Evolutionary conservation across 2,113 vertebrate genomes (phyloP), one percentile per base, ranked within the genome.

Genomic region (Rhinolophus ferrumequinum): DNA sequence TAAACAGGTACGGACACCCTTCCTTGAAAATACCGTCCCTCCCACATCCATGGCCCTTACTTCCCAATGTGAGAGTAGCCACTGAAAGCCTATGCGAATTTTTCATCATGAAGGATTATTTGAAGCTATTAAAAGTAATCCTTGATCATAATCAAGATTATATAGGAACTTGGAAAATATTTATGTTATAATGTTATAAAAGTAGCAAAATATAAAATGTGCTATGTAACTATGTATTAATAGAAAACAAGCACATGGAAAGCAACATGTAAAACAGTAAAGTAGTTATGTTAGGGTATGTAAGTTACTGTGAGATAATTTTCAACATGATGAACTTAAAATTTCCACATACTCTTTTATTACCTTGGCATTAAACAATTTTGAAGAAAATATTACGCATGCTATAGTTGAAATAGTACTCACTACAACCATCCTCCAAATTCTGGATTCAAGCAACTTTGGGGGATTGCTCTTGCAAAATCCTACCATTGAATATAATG

Each of bases 391-490:
- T 56, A 67, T 47, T 76, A 86, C 2, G 82, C 28, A 47, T 77
- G 38, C 33, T 64, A 16, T 50, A 82, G 41, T 13, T 87, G 47
- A 96, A 94, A 66, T 2, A 73, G 47, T 24, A 85, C 52, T 92
- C 38, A 76, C 11, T 67, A 54, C 8, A 86, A 81, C 26, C 75
- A 76, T 3, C 66, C 54, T 90, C 92, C 54, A 96, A 52, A 87
- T 96, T 95, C 80, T 93, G 41, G 72, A 89, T 60, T 83, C 67
- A 80, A 91, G 56, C 38, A 94, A 69, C 58, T 94, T 60, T 81
- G 19, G 13, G 47, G 12, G 14, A 10, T 35, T 94, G 7, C 6
- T 30, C 21, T 62, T 81, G 24, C 19, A 90, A 88, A 87, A 93
- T 76, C 30, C 56, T 30, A 72, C 6, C 24, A 69, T 30, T 30